Conservation (phyloP, 2,113 vertebrate genomes). For the Jaculus jaculus region DNA sequence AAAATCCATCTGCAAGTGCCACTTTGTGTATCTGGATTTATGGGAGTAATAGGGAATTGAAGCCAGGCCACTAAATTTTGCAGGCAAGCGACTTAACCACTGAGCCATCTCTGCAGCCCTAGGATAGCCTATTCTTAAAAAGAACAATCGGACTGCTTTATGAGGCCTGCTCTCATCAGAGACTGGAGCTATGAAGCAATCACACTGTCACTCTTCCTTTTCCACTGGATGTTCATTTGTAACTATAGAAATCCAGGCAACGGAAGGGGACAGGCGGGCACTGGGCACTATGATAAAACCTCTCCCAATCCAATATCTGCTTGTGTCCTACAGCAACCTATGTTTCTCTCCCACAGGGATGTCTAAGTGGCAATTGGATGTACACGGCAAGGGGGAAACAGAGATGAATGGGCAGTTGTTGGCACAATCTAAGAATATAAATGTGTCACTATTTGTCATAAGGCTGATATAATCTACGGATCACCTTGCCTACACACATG, state of each 20-base stretch:
- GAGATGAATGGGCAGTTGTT: not conserved
- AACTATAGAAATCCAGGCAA: not conserved
- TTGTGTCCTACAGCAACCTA: not conserved
- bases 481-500: not conserved
- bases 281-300: not conserved
- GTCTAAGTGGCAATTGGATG: not conserved
- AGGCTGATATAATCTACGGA: slow-evolving; percentile 3
- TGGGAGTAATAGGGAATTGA: too few relatives aligned
- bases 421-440: not conserved
- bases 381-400: not conserved
- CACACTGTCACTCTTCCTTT: not conserved
- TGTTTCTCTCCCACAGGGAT: not conserved
- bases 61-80: too few relatives aligned
- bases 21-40: too few relatives aligned
- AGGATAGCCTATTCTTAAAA: too few relatives aligned
- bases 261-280: not conserved
- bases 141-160: not conserved
- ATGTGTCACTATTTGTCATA: slow-evolving; percentile 3
- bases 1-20: too few relatives aligned
- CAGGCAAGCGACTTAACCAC: too few relatives aligned
- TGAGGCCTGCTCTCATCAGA: not conserved
- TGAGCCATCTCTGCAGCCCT: too few relatives aligned
- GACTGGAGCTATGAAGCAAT: not conserved
- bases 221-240: not conserved
- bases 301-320: not conserved